Conservation (phyloP, 2,797 vertebrate genomes). For the Trematomus bernacchii region DNA sequence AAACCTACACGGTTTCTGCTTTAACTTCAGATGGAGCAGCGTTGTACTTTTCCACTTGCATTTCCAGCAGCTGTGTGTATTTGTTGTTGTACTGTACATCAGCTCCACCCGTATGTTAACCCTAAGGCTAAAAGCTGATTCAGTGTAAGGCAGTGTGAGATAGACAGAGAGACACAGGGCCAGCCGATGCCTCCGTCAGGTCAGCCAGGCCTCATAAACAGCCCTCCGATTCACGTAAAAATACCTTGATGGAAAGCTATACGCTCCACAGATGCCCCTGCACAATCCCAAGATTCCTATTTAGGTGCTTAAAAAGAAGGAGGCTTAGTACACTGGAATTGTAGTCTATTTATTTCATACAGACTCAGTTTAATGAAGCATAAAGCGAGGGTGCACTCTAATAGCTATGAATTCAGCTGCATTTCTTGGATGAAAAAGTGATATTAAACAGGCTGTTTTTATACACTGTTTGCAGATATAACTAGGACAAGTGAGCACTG, state of each 20-base stretch:
- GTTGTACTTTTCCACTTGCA: slow-evolving; percentile 66
- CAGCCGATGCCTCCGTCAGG: slow-evolving; percentile 65
- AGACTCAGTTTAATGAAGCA: slow-evolving; percentile 28
- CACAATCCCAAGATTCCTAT: slow-evolving; percentile 3
- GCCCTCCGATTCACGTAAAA: slow-evolving; percentile 33
- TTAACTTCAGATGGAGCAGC: slow-evolving; percentile 61
- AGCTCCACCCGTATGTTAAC: slow-evolving; percentile 52
- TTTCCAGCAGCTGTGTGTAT: slow-evolving; percentile 59
- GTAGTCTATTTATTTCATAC: neutral
- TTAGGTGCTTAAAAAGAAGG: neutral
- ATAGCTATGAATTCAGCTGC: slow-evolving; percentile 14
- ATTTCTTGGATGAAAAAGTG: slow-evolving; percentile 17
- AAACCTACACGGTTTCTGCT: slow-evolving; percentile 52
- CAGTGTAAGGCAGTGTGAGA: neutral
- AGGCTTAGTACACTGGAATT: neutral
- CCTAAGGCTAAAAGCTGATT: slow-evolving; percentile 19
- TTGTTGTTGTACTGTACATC: slow-evolving; percentile 61
- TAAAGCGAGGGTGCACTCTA: slow-evolving; percentile 14
- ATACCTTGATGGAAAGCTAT: slow-evolving; percentile 33
- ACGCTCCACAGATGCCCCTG: neutral
- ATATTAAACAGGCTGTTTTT: neutral
- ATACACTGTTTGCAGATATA: too few species aligned
- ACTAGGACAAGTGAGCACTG: too few species aligned
- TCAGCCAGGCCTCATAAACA: slow-evolving; percentile 60
- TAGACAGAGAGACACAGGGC: slow-evolving; percentile 50